These are phyloP conservation scores for Gorsachius magnificus DNA, from an alignment of 2,797 vertebrate species.

Conservation along the genomic window DNA sequence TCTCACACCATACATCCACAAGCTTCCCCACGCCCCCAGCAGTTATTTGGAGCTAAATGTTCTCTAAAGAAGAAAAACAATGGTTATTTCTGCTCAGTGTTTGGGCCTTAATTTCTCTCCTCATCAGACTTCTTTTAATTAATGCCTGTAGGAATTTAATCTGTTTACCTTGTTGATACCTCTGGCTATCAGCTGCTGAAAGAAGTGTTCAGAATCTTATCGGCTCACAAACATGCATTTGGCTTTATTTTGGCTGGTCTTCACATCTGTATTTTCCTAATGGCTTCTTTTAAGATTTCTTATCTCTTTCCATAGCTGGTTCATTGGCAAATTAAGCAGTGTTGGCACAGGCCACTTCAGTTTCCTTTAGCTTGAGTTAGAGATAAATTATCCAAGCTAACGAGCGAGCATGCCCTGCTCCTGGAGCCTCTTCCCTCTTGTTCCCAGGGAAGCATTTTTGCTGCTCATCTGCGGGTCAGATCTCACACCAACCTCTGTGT, in stretches of 20 bases:
- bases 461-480: accelerated
- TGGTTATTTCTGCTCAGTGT: background rate
- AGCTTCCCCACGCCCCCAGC: background rate
- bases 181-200: conserved; percentile 53
- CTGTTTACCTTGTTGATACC: conserved; percentile 56
- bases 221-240: background rate
- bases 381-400: background rate
- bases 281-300: conserved; percentile 39
- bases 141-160: conserved; percentile 61
- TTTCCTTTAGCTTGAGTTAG: background rate
- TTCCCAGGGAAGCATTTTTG: background rate
- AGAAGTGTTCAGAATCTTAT: conserved; percentile 19
- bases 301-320: background rate
- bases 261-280: background rate
- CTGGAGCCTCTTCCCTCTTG: background rate
- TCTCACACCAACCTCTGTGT: background rate
- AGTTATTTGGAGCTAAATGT: background rate
- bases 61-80: conserved; percentile 6
- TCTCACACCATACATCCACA: background rate
- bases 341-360: background rate
- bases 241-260: background rate
- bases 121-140: conserved; percentile 56
- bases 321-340: background rate
- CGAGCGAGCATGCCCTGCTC: background rate
- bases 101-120: conserved; percentile 36